Evolutionary conservation across 2,888 invertebrate species (phyloP).

Genomic region (Drosophila kambysellisi): DNA sequence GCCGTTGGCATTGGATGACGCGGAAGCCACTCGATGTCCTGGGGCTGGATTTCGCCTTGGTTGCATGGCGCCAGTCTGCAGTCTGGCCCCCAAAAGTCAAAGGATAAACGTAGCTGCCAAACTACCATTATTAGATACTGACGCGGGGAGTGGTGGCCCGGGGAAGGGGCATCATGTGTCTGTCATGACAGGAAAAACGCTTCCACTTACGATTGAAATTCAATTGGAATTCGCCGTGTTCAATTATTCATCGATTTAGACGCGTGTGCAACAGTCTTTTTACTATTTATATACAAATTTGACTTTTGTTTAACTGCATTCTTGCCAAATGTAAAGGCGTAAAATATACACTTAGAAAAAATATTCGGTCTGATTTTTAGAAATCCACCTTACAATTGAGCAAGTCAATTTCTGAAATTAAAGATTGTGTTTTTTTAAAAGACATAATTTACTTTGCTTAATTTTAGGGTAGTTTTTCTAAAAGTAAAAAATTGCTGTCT

Average conservation of each 20-base stretch:
- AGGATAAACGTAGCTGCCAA: conserved; percentile 35
- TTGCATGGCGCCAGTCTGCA: conserved; percentile 38
- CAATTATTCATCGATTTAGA: conserved; percentile 17
- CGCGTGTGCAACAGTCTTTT: conserved; percentile 25
- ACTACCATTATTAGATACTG: neutral
- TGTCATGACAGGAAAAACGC: conserved; percentile 50
- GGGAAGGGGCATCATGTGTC: neutral
- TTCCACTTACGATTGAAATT: conserved; percentile 29
- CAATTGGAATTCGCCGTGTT: conserved; percentile 21
- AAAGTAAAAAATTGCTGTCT: neutral
- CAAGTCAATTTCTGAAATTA: neutral
- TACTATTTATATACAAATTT: neutral
- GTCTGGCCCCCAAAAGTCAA: conserved; percentile 54
- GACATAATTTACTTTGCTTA: neutral
- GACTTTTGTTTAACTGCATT: neutral
- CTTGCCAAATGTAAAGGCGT: neutral
- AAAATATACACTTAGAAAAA: neutral
- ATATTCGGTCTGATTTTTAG: neutral
- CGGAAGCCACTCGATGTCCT: conserved; percentile 45
- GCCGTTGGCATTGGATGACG: conserved; percentile 67
- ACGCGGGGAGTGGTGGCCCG: neutral
- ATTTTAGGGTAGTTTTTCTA: too few species aligned
- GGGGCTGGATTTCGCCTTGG: conserved; percentile 43
- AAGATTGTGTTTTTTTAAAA: neutral
- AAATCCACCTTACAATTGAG: neutral